These are phyloP conservation scores for Ascidia mentula DNA, from an alignment of 23 tunicate genomes.

Conservation along the genomic window DNA sequence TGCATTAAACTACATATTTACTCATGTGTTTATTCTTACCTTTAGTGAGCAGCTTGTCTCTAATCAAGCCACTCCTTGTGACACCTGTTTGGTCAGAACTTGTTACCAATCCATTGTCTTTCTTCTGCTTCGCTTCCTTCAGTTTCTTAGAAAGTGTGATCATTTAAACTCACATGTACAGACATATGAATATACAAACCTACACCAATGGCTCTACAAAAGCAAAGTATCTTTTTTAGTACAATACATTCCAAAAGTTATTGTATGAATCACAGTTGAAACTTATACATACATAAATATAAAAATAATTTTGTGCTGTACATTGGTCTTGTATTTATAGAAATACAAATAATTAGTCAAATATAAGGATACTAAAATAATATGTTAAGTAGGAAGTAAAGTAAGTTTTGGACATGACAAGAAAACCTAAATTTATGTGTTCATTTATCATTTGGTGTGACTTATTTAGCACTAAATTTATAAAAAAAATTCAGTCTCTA, in stretches of 20 bases:
- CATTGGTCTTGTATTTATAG: too few species aligned
- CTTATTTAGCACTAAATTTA: too few species aligned
- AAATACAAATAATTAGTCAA: too few species aligned
- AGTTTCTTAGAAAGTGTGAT: slow-evolving; percentile 48
- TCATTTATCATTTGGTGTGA: too few species aligned
- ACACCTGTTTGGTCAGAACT: background rate
- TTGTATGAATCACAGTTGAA: too few species aligned
- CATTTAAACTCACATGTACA: slow-evolving; percentile 12
- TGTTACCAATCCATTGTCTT: background rate
- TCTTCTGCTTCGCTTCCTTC: slow-evolving; percentile 17
- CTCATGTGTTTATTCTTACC: background rate
- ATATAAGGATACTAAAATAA: too few species aligned
- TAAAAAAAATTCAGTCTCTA: too few species aligned
- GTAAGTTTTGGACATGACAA: too few species aligned
- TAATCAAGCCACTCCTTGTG: background rate
- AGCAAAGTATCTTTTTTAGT: background rate
- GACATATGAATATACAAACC: background rate
- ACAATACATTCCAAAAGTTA: background rate
- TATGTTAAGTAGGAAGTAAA: too few species aligned
- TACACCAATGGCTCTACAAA: background rate
- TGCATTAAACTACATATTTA: background rate
- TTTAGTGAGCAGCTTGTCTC: slow-evolving; percentile 19
- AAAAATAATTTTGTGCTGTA: too few species aligned
- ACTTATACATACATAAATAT: too few species aligned
- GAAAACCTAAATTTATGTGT: too few species aligned